Conservation (phyloP, 2,797 vertebrate species). For the Pitangus sulphuratus region DNA sequence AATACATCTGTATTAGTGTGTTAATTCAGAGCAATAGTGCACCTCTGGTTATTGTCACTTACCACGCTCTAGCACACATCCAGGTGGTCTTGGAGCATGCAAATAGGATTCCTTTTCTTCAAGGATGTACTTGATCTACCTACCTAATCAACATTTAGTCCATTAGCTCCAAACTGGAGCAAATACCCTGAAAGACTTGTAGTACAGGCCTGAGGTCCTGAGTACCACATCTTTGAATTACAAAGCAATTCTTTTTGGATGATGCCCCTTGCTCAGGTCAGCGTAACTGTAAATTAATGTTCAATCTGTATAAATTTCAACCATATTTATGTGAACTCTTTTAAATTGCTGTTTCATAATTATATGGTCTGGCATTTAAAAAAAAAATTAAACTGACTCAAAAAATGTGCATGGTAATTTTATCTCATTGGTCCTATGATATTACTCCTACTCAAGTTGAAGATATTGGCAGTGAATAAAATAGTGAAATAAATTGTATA, state of each 20-base stretch:
- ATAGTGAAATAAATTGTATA: not conserved
- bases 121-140: not conserved
- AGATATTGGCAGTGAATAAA: not conserved
- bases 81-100: not conserved
- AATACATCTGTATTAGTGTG: not conserved
- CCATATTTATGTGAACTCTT: not conserved
- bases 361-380: not conserved
- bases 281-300: not conserved
- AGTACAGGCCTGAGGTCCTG: not conserved
- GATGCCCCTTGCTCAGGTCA: not conserved
- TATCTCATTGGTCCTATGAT: not conserved
- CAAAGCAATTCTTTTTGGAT: not conserved
- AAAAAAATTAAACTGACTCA: not conserved
- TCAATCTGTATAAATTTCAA: not conserved
- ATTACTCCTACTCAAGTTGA: not conserved
- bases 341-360: not conserved
- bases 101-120: not conserved
- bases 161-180: not conserved
- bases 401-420: not conserved
- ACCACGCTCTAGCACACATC: not conserved
- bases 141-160: not conserved
- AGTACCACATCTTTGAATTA: not conserved
- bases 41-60: not conserved
- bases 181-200: not conserved
- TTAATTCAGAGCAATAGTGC: not conserved